Conservation (phyloP, 2,888 invertebrate genomes). For the Spatulosminthurus flaviceps region DNA sequence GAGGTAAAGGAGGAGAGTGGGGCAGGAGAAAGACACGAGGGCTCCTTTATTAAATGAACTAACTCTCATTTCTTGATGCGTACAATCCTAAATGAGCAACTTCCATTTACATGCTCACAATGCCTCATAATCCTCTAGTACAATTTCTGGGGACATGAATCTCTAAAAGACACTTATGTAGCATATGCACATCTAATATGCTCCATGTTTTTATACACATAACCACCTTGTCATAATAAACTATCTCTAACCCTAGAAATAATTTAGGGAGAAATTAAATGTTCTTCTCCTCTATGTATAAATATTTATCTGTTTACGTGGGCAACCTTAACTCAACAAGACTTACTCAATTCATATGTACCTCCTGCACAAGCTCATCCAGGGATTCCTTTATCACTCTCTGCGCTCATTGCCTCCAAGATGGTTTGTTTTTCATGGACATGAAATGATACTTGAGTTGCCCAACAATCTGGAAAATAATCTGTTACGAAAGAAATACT, state of each 20-base stretch:
- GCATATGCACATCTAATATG: no score
- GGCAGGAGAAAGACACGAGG: neutral
- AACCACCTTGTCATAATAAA: no score
- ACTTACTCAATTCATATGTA: neutral
- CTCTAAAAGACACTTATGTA: no score
- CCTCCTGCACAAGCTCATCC: no score
- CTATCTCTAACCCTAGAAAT: no score
- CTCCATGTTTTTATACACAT: no score
- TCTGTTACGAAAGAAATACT: constrained; percentile 1
- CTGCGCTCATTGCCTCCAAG: neutral
- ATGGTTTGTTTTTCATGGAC: constrained; percentile 3
- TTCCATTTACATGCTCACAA: neutral
- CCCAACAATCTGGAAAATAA: constrained; percentile 24
- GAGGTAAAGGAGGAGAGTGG: neutral
- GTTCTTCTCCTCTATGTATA: no score
- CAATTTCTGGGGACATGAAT: no score
- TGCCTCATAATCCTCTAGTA: neutral
- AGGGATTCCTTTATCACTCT: neutral
- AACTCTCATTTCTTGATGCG: neutral
- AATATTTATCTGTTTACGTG: neutral
- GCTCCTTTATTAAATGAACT: neutral
- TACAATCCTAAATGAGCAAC: neutral
- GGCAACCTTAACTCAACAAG: neutral
- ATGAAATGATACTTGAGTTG: constrained; percentile 21
- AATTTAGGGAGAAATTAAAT: no score